Percentiles rank a stretch among this genome's conserved stretches.
These are phyloP conservation scores for Aethina tumida DNA, from an alignment of 1,140 invertebrate species.

Conservation along the genomic window DNA sequence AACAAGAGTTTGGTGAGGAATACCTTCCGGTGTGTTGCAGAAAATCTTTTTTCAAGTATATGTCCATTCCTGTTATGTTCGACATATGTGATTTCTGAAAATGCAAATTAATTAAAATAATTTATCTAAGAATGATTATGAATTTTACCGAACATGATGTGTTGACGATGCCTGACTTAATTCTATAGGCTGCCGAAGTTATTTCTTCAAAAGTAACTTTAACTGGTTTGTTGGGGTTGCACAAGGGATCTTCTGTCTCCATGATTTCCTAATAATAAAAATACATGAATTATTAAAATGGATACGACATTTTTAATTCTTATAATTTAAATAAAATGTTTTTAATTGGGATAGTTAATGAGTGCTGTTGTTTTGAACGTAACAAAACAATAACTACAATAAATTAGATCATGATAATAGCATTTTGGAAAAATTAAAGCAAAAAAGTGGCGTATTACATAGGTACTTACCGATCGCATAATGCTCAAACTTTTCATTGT, in stretches of 20 bases:
- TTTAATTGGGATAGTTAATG: neutral
- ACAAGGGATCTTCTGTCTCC: conserved; percentile 52
- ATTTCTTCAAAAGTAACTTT: conserved; percentile 77
- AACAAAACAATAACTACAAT: neutral
- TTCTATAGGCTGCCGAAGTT: conserved; percentile 80
- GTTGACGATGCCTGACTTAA: conserved; percentile 68
- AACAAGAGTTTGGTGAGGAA: conserved; percentile 7
- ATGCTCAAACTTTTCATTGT: no score
- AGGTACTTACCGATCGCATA: no score
- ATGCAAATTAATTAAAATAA: conserved; percentile 19
- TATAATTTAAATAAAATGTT: neutral
- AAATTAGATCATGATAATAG: neutral
- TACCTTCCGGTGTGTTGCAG: conserved; percentile 85
- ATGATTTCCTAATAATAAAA: conserved; percentile 13
- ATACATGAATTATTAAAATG: neutral
- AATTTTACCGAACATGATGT: conserved; percentile 75
- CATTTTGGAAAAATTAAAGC: neutral
- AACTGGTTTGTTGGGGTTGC: conserved; percentile 65
- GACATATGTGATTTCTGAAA: conserved; percentile 70
- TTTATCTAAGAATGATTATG: conserved; percentile 10
- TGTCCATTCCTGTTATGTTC: conserved; percentile 63
- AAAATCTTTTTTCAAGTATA: conserved; percentile 91
- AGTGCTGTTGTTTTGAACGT: neutral
- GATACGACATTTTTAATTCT: conserved; percentile 2
- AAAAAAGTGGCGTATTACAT: neutral